Evolutionary conservation across 2,113 vertebrate species (phyloP), one percentile per base, ranked within the genome.

Genomic region (Eurystomus gularis): DNA sequence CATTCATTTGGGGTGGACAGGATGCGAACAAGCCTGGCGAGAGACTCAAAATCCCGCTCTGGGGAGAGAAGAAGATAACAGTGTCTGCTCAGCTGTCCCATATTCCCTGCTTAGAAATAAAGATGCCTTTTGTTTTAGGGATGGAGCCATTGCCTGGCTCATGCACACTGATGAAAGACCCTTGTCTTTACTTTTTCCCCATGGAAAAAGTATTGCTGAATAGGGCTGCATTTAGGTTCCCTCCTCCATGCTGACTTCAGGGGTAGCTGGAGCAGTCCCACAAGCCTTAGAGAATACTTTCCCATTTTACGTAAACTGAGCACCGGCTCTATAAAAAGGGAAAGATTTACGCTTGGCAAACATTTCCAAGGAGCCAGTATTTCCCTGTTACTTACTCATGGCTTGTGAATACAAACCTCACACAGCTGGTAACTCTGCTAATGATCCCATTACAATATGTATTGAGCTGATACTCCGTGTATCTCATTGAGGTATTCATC

Each of bases 391-490:
- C 84, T 96, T 93, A 83, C 78, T 94, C 13, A 7, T 96, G 92
- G 96, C 79, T 97, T 96, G 93, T 96, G 95, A 97, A 94, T 79
- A 94, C 77, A 95, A 96, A 94, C 91, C 84, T 95, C 94, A 94
- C 94, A 86, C 83, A 97, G 94, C 86, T 90, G 93, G 82, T 92
- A 91, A 89, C 95, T 94, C 90, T 31, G 13, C 93, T 97, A 97
- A 98, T 95, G 97, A 97, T 97, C 90, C 94, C 91, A 96, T 94
- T 93, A 90, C 82, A 55, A 85, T 96, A 96, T 97, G 90, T 81
- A 87, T 94, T 91, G 94, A 91, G 85, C 96, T 96, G 96, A 94
- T 83, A 87, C 73, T 88, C 88, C 55, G 96, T 88, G 96, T 93
- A 95, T 78, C 95, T 95, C 91, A 93, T 65, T 62, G 91, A 96